phyloP scores from a whole-genome alignment of 1,140 invertebrate species.

The Glossosoma conforme region DNA sequence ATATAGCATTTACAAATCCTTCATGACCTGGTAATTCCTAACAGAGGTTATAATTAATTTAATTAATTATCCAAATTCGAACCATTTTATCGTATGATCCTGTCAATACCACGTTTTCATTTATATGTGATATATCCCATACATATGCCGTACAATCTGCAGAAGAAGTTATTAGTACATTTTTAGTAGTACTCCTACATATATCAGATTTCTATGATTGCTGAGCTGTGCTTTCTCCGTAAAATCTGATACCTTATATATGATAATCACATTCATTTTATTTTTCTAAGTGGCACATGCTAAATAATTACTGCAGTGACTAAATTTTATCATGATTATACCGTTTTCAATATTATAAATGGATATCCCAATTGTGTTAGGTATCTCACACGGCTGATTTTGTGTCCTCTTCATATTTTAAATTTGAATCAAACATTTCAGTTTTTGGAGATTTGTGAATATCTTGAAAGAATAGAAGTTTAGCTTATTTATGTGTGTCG shows the following conservation, averaged over 20 bases:
- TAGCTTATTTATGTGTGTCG: too few species aligned
- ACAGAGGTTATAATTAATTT: constrained; percentile 25
- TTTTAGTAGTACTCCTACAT: constrained; percentile 31
- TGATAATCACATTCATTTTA: too few species aligned
- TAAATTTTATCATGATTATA: constrained; percentile 35
- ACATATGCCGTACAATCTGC: constrained; percentile 34
- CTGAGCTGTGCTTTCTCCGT: constrained; percentile 30
- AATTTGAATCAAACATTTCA: too few species aligned
- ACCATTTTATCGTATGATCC: constrained; percentile 36
- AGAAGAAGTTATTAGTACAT: constrained; percentile 32
- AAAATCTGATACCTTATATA: too few species aligned
- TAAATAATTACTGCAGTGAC: constrained; percentile 34
- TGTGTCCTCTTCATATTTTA: constrained; percentile 14
- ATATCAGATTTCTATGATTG: constrained; percentile 34
- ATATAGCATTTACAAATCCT: constrained; percentile 35
- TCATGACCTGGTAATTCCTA: constrained; percentile 34
- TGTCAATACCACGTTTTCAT: constrained; percentile 32
- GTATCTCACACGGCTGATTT: constrained; percentile 29
- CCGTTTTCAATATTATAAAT: constrained; percentile 32
- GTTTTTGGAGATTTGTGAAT: too few species aligned
- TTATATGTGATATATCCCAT: constrained; percentile 29
- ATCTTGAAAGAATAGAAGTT: too few species aligned
- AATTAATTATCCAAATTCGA: constrained; percentile 32
- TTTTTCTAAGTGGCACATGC: too few species aligned
- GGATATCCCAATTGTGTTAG: constrained; percentile 31